Conservation (phyloP, 37 sponge, comb jelly and placozoan genomes). For the Agelas oroides region DNA sequence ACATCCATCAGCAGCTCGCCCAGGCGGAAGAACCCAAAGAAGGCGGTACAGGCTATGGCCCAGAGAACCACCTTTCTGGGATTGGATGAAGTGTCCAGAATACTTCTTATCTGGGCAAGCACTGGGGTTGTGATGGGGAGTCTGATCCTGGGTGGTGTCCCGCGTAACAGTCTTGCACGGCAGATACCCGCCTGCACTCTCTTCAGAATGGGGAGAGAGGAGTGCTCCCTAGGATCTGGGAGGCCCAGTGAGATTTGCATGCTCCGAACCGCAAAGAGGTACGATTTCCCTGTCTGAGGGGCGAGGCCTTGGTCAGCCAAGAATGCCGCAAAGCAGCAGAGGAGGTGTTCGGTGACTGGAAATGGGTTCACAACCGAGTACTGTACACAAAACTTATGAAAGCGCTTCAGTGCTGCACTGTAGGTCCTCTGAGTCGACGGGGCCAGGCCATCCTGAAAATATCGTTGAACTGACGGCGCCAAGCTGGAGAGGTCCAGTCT, state of each 20-base stretch:
- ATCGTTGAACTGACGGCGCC: conserved; percentile 16
- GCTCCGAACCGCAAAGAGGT: conserved; percentile 14
- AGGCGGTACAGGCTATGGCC: conserved; percentile 9
- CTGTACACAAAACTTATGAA: conserved; percentile 1
- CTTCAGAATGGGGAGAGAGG: conserved; percentile 9
- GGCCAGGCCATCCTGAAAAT: conserved; percentile 11
- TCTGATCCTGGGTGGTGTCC: neutral
- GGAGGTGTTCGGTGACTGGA: neutral
- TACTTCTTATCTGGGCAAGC: neutral
- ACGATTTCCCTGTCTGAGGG: neutral
- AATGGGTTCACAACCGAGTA: conserved; percentile 5
- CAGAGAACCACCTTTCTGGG: neutral
- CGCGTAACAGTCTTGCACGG: neutral
- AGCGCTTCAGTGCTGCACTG: neutral
- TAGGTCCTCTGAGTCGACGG: conserved; percentile 12
- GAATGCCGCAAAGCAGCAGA: neutral
- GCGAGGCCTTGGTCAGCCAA: neutral
- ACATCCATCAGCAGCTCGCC: neutral
- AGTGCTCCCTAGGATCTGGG: conserved; percentile 16
- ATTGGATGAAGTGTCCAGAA: neutral
- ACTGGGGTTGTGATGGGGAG: conserved; percentile 27
- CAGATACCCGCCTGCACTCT: neutral
- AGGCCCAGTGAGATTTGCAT: conserved; percentile 8
- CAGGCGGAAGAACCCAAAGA: conserved; percentile 40
- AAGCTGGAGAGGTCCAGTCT: conserved; percentile 26